Base-by-base conservation (phyloP, 2,113 vertebrate genomes). In the Etheostoma spectabile region DNA sequence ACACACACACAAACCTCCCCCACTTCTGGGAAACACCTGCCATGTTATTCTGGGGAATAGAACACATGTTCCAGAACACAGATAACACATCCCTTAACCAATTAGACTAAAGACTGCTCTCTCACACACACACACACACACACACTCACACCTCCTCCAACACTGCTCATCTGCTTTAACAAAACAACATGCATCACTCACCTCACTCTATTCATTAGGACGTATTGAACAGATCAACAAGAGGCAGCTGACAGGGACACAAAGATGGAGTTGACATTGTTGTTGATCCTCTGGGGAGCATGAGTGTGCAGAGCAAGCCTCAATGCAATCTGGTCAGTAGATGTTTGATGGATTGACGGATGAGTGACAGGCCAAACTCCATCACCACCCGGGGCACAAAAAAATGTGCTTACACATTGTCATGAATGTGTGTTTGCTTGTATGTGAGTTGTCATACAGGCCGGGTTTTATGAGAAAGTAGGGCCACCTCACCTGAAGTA, bases 11-110 rank as follows among this genome's bases (percentile, higher is more conserved):
- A 74, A 21, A 64, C 21, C 27, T 57, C 77, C 77, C 80, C 79
- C 84, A 45, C 69, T 79, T 83, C 77, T 55, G 42, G 65, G 51
- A 81, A 83, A 89, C 82, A 89, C 85, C 84, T 89, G 80, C 65
- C 74, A 82, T 78, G 80, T 87, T 83, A 85, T 85, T 86, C 69
- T 65, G 63, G 15, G 46, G 42, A 77, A 80, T 13, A 78, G 76
- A 84, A 60, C 79, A 80, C 76, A 74, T 75, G 80, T 83, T 76
- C 79, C 64, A 75, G 75, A 51, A 72, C 60, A 78, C 35, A 63
- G 27, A 82, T 85, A 63, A 80, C 68, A 86, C 63, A 55, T 77
- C 78, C 74, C 38, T 55, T 65, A 79, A 72, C 66, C 77, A 86
- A 78, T 87, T 86, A 86, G 62, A 67, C 16, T 63, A 22, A 33